Evolutionary conservation across 2,113 vertebrate genomes (phyloP).

Genomic region (Campylomormyrus numenius): DNA sequence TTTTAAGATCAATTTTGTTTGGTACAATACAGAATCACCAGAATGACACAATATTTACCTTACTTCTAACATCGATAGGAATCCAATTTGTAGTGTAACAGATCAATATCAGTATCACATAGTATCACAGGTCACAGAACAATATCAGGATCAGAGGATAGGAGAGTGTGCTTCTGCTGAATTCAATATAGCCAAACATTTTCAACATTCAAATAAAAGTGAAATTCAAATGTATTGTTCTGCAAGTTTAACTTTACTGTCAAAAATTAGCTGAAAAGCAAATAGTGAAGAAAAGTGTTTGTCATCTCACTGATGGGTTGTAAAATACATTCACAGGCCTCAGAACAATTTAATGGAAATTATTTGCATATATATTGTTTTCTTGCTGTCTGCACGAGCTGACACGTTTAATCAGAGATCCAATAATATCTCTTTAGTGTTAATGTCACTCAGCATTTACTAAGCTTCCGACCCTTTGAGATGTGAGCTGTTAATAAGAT

Average conservation of each 20-base stretch:
- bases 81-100: neutral
- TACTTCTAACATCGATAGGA: neutral
- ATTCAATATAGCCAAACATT: neutral
- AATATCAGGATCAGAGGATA: neutral
- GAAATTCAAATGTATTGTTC: neutral
- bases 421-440: constrained; percentile 19
- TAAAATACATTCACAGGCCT: neutral
- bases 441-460: constrained; percentile 21
- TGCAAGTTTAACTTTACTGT: neutral
- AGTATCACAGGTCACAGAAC: neutral
- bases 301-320: neutral
- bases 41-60: neutral
- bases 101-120: neutral
- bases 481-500: neutral
- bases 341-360: constrained; percentile 4
- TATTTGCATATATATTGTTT: constrained; percentile 23
- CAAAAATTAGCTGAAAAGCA: neutral
- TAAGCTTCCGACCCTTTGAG: constrained; percentile 2
- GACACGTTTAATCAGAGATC: constrained; percentile 21
- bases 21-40: neutral
- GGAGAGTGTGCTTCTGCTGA: neutral
- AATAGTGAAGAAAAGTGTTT: neutral
- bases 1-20: neutral
- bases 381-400: constrained; percentile 12
- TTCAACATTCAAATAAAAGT: neutral